These are phyloP conservation scores for Tinea pellionella DNA, from an alignment of 2,888 invertebrate species.

Conservation along the genomic window DNA sequence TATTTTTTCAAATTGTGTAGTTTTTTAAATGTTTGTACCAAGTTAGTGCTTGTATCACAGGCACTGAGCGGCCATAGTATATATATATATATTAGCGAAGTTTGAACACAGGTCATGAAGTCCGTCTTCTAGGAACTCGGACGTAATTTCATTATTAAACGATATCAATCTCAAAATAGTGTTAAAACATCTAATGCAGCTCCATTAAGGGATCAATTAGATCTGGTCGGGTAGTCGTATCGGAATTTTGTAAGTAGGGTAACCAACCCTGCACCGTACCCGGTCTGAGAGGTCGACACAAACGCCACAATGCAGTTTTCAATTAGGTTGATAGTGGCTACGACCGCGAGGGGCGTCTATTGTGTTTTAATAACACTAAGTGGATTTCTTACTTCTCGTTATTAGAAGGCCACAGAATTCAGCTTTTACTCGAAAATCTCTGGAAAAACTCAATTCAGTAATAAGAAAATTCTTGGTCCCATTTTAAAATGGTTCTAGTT, in stretches of 20 bases:
- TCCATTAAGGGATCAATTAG: slow-evolving; percentile 8
- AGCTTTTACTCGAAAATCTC: background rate
- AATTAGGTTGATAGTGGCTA: slow-evolving; percentile 43
- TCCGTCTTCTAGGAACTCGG: too few relatives aligned
- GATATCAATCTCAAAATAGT: background rate
- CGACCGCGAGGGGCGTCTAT: slow-evolving; percentile 29
- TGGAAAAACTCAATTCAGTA: background rate
- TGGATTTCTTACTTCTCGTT: slow-evolving; percentile 43
- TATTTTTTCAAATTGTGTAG: too few relatives aligned
- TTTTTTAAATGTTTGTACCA: too few relatives aligned
- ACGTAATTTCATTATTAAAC: too few relatives aligned
- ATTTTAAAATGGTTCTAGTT: too few relatives aligned
- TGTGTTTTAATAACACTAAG: slow-evolving; percentile 56
- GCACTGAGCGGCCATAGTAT: too few relatives aligned
- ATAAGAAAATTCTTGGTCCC: too few relatives aligned
- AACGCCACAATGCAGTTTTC: slow-evolving; percentile 41
- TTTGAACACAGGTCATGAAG: too few relatives aligned
- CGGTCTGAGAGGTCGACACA: background rate
- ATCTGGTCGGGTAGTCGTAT: background rate
- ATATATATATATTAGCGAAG: too few relatives aligned
- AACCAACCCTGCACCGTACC: background rate
- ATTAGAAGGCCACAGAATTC: slow-evolving; percentile 20
- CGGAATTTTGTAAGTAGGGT: background rate
- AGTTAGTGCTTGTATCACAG: too few relatives aligned
- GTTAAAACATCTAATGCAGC: background rate